phyloP scores from a whole-genome alignment of 2,797 vertebrate species.

The Eurystomus glaucurus region DNA sequence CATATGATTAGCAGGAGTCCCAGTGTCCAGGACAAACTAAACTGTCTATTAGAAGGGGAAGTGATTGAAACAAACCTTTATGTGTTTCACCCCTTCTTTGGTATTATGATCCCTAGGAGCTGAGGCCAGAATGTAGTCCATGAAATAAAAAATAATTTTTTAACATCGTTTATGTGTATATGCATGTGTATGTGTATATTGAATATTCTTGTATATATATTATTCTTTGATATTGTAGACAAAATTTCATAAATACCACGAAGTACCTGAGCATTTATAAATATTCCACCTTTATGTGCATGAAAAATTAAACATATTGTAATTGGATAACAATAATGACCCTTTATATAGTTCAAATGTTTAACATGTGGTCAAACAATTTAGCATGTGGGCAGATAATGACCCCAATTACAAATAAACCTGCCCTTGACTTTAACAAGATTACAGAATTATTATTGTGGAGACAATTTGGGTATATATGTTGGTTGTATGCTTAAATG shows the following conservation, averaged over 20 bases:
- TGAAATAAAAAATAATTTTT: background rate
- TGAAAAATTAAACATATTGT: background rate
- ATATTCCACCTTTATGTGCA: background rate
- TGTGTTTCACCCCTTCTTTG: background rate
- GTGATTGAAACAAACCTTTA: background rate
- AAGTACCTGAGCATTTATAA: background rate
- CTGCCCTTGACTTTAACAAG: constrained; percentile 17
- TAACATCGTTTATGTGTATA: background rate
- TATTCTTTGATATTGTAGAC: background rate
- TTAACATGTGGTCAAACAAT: background rate
- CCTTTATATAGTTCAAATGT: background rate
- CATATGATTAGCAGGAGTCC: background rate
- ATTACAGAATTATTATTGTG: background rate
- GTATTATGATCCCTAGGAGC: background rate
- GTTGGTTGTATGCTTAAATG: background rate
- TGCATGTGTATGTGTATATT: background rate
- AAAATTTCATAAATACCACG: background rate
- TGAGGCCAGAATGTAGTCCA: background rate
- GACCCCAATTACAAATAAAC: background rate
- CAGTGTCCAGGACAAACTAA: background rate
- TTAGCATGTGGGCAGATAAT: background rate
- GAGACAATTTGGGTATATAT: background rate
- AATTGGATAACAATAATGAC: background rate
- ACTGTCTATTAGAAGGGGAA: background rate
- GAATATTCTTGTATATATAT: background rate